Percentiles rank a stretch among this genome's conserved stretches.
These are phyloP conservation scores for Dolichopus griseipennis DNA, from an alignment of 2,888 invertebrate species.

Conservation along the genomic window DNA sequence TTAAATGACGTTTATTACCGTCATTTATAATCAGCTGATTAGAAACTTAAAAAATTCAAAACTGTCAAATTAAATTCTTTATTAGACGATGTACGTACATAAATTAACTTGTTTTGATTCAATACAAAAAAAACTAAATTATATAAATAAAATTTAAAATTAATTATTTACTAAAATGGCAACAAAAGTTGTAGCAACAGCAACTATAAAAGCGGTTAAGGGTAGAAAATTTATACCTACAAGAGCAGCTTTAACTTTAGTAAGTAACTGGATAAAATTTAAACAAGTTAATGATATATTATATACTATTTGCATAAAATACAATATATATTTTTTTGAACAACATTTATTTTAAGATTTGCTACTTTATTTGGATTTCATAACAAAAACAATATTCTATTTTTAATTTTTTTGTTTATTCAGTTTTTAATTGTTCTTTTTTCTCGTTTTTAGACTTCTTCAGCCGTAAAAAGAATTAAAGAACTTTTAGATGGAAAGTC, in stretches of 20 bases:
- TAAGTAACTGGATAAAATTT: no score
- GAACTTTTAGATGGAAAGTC: constrained; percentile 66
- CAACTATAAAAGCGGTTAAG: constrained; percentile 81
- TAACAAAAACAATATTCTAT: constrained; percentile 22
- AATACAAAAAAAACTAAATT: no score
- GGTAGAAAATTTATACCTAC: constrained; percentile 69
- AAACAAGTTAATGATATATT: background rate
- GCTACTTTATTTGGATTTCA: background rate
- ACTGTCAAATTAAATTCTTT: no score
- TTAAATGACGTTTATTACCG: no score
- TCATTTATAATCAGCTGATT: no score
- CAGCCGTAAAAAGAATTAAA: constrained; percentile 78
- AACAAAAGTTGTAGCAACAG: constrained; percentile 70
- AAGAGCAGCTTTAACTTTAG: constrained; percentile 72
- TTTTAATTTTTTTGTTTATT: constrained; percentile 23
- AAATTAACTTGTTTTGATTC: no score
- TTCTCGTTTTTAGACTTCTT: constrained; percentile 54
- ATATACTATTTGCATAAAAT: background rate
- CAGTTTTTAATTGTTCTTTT: no score
- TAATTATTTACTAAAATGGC: constrained; percentile 49
- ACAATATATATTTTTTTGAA: background rate
- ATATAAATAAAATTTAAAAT: no score
- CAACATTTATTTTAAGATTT: background rate
- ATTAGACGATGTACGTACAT: no score
- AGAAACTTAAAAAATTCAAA: no score